phyloP scores from a whole-genome alignment of 2,797 vertebrate species.

The Anolis apletophallus region DNA sequence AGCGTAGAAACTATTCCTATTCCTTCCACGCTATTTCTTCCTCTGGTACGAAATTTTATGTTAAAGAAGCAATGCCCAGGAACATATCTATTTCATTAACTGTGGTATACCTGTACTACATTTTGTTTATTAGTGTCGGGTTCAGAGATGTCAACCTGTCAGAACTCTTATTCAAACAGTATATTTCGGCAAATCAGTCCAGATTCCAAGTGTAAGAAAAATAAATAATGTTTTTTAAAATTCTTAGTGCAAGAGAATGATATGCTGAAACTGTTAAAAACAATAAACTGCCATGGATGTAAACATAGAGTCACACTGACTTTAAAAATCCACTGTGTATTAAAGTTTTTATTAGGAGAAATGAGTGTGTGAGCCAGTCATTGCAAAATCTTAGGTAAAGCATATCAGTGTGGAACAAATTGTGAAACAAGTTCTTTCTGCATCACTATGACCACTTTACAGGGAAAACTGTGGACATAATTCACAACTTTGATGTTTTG shows the following conservation, averaged over 20 bases:
- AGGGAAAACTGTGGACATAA: conserved; percentile 65
- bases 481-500: too few species aligned
- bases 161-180: not conserved
- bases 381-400: conserved; percentile 68
- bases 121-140: conserved; percentile 10
- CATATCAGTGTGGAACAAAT: conserved; percentile 64
- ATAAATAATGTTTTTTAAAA: conserved; percentile 22
- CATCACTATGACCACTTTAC: conserved; percentile 69
- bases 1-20: too few species aligned
- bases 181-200: conserved; percentile 38
- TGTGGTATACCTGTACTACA: not conserved
- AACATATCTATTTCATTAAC: too few species aligned
- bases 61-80: too few species aligned
- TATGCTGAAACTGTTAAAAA: conserved; percentile 46
- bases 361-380: conserved; percentile 46
- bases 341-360: conserved; percentile 42
- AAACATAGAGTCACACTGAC: conserved; percentile 26
- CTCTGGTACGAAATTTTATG: too few species aligned
- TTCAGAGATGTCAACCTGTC: conserved; percentile 36
- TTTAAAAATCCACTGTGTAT: conserved; percentile 44
- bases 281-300: conserved; percentile 43
- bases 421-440: conserved; percentile 59
- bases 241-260: conserved; percentile 17
- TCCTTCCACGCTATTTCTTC: too few species aligned
- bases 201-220: conserved; percentile 34